Evolutionary conservation across 2,797 vertebrate species (phyloP).

Genomic region (Zalophus californianus): DNA sequence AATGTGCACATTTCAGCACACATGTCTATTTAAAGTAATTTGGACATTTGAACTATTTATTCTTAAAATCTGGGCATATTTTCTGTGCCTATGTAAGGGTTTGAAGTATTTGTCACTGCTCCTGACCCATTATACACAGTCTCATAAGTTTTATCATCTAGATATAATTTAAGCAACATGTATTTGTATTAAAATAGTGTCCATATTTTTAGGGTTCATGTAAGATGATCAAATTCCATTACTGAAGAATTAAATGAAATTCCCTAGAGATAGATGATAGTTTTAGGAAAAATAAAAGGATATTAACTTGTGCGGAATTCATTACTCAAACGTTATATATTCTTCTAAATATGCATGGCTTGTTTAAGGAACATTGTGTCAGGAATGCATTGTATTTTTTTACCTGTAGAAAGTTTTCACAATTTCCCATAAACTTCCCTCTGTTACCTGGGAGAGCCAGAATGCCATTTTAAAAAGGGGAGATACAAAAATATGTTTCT

Average conservation of each 20-base stretch:
- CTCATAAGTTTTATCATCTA: not conserved
- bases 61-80: not conserved
- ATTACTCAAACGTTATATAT: not conserved
- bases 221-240: not conserved
- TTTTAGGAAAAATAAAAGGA: not conserved
- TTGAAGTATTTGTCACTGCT: not conserved
- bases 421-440: not conserved
- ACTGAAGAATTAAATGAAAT: not conserved
- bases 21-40: not conserved
- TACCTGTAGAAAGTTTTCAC: not conserved
- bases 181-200: not conserved
- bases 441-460: not conserved
- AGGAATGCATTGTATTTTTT: not conserved
- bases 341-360: not conserved
- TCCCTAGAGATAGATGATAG: not conserved
- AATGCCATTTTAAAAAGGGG: not conserved
- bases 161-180: not conserved
- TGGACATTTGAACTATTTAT: not conserved
- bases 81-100: not conserved
- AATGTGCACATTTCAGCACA: not conserved
- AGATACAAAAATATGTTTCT: not conserved
- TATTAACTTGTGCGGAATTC: not conserved
- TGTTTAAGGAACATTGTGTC: not conserved
- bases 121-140: not conserved
- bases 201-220: not conserved